Evolutionary conservation across 1,140 invertebrate species (phyloP), one percentile per base, ranked within the genome.

Genomic region (Drosophila repleta): DNA sequence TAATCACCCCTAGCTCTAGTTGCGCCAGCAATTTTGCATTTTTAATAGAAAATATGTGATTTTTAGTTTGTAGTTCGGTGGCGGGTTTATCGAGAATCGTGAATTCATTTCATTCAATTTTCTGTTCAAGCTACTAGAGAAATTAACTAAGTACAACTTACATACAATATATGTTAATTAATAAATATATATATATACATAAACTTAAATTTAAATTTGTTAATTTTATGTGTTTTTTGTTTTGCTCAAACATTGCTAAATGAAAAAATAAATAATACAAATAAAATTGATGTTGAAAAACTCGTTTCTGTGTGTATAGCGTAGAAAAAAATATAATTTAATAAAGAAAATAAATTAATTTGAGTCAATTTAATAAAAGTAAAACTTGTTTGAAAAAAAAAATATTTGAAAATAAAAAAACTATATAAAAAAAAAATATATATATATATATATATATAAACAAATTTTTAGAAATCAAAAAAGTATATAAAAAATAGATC

Each of bases 1-100:
- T 68, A 68, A 67, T 17, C 48, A 13, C 17, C 32, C 3, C 39
- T 24, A 13, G 6, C 10, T 29, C 13, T 21, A 29, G 26, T 45
- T 18, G 35, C 41, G 45, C 21, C 8, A 37, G 21, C 37, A 43
- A 62, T 46, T 52, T 43, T 51, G 64, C 72, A 87, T 87, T 77
- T 76, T 64, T 43, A 66, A 46, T 52, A 51, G 32, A 62, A 56
- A 56, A 69, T 83, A 88, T 87, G 83, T 87, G 83, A 87, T 87
- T 83, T 75, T 87, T 87, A 87, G 79, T 87, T 87, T 62, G 76
- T 87, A 88, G 83, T 76, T 63, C 65, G 83, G 83, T 87, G 83
- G 79, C 72, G 83, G 83, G 83, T 62, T 62, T 68, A 21, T 57
- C 10, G 15, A 17, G 37, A 51, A 60, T 62, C 35, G 32, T 56